Percentiles rank a stretch among this genome's conserved stretches.
Conservation (phyloP, 1,140 invertebrate genomes). For the Bombus fervidus region DNA sequence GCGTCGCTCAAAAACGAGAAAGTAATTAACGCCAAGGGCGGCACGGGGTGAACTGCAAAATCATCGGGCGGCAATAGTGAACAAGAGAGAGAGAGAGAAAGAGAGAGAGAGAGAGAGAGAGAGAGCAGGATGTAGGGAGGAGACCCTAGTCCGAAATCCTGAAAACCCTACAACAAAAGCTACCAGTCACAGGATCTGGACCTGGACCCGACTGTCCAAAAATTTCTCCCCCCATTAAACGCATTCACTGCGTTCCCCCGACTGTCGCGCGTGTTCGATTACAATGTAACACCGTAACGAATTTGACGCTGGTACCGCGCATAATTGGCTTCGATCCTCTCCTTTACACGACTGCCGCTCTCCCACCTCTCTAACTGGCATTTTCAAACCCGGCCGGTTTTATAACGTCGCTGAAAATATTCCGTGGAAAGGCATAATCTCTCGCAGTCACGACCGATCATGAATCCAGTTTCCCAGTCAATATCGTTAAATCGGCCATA, state of each 20-base stretch:
- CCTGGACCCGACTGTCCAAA: constrained; percentile 37
- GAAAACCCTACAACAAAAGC: constrained; percentile 38
- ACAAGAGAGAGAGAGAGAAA: background rate
- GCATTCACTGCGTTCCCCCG: background rate
- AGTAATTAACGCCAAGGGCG: constrained; percentile 39
- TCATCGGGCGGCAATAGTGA: constrained; percentile 13
- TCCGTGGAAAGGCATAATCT: constrained; percentile 61
- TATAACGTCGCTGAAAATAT: constrained; percentile 57
- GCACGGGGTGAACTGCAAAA: constrained; percentile 11
- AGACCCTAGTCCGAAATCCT: background rate
- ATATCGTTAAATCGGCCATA: constrained; percentile 66
- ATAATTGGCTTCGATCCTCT: constrained; percentile 63
- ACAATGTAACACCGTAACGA: constrained; percentile 58
- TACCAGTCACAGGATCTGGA: background rate
- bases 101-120: too few species aligned
- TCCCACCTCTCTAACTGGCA: too few species aligned
- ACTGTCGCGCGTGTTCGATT: constrained; percentile 48
- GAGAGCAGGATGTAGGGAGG: background rate
- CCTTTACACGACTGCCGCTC: constrained; percentile 32
- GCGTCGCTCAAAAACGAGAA: constrained; percentile 32
- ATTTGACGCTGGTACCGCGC: constrained; percentile 55
- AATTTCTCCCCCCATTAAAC: constrained; percentile 55
- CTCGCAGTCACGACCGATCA: constrained; percentile 51
- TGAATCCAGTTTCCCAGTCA: constrained; percentile 58
- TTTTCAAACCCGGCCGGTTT: constrained; percentile 12